phyloP scores from a whole-genome alignment of 2,797 vertebrate species.

The Gambelia wislizenii region DNA sequence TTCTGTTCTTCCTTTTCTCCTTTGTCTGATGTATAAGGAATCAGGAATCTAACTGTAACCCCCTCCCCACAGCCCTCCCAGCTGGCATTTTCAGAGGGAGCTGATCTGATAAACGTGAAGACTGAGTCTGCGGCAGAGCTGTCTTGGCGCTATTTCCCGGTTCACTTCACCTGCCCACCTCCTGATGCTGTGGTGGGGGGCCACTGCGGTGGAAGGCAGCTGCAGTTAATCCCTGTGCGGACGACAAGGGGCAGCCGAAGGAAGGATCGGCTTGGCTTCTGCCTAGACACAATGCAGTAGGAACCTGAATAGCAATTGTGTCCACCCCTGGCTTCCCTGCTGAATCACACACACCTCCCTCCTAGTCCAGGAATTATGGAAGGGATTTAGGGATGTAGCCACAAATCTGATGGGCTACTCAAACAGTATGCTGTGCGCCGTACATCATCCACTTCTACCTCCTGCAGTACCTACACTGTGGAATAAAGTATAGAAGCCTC shows the following conservation, averaged over 20 bases:
- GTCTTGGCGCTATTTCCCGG: constrained; percentile 44
- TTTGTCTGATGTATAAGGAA: constrained; percentile 21
- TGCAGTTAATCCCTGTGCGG: constrained; percentile 36
- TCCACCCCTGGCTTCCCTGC: not conserved
- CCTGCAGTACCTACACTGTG: too few species aligned
- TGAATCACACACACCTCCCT: not conserved
- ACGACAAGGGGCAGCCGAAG: constrained; percentile 11
- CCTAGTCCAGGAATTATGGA: not conserved
- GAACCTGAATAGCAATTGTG: not conserved
- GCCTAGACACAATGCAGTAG: constrained; percentile 14
- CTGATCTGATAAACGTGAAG: constrained; percentile 39
- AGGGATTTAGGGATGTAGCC: constrained; percentile 14
- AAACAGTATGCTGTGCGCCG: not conserved
- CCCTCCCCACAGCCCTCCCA: not conserved
- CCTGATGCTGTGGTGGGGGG: constrained; percentile 28
- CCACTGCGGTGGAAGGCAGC: constrained; percentile 36
- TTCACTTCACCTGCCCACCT: constrained; percentile 50
- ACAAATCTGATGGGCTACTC: constrained; percentile 1
- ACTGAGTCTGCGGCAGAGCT: constrained; percentile 38
- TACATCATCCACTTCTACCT: not conserved
- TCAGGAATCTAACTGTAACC: not conserved
- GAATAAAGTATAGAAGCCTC: not conserved
- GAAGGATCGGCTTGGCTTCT: not conserved
- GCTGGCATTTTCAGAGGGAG: constrained; percentile 30
- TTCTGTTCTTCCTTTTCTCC: not conserved